These are phyloP conservation scores for Fistularia commersonii DNA, from an alignment of 2,797 vertebrate genomes.

Conservation along the genomic window DNA sequence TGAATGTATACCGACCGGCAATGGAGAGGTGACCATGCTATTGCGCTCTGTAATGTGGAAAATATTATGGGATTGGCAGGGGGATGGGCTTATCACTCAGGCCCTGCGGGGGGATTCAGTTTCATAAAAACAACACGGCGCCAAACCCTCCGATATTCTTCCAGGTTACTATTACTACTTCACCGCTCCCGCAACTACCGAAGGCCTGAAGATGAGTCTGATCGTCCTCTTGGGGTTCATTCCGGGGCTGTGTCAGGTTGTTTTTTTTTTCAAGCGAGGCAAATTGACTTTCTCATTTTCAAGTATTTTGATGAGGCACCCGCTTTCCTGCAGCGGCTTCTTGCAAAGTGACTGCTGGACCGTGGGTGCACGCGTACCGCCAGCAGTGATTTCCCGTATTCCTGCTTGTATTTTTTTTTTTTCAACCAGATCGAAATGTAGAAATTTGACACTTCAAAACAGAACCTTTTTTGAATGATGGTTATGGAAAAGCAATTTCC, in stretches of 20 bases:
- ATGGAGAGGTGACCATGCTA: no score
- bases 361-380: no score
- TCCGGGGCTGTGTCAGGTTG: neutral
- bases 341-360: no score
- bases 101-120: neutral
- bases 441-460: no score
- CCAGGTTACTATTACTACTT: neutral
- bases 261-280: neutral
- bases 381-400: no score
- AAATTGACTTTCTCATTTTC: constrained; percentile 1
- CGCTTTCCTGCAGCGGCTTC: no score
- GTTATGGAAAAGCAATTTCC: no score
- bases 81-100: neutral
- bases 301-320: neutral
- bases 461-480: no score
- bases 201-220: constrained; percentile 3
- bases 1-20: no score
- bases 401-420: no score
- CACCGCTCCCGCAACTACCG: neutral
- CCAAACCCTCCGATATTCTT: constrained; percentile 1
- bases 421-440: no score
- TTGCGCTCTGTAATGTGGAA: neutral
- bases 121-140: constrained; percentile 5
- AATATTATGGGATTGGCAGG: neutral
- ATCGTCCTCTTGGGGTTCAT: neutral